Base-by-base conservation (phyloP, 2,888 invertebrate species). In the Pristionchus exspectatus region DNA sequence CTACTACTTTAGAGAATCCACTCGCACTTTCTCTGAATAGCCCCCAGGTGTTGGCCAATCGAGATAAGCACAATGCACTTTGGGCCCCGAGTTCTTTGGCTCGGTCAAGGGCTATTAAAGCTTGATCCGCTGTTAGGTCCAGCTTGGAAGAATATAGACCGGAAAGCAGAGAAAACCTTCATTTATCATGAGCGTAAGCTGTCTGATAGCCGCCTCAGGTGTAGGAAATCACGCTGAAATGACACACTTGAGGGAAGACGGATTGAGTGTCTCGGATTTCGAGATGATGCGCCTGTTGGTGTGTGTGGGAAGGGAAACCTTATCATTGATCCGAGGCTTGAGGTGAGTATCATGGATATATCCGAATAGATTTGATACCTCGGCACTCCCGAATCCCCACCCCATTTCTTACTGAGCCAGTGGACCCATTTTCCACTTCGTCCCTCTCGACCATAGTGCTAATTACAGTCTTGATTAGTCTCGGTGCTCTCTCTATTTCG, bases 191-290 rank as follows among this genome's bases (percentile, higher is more conserved):
- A 38, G 33, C 18, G 38, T 21, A 30, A 27, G 72, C 27, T 16
- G 33, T 72, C 38, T 74, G 74, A 33, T 74, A 74, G 30, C 59
- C 59, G 14, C 27, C 72, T 74, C 18, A 33, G 21, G 74, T 74
- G 74, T 74, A 74, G 30, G 74, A 74, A 74, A 38, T 74, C 74
- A 74, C 74, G 74, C 74, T 74, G 74, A 38, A 14, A 33, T 74
- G 74, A 74, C 38, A 74, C 74, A 63, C 63, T 63, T 74, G 74
- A 38, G 74, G 21, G 74, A 74, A 72, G 69, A 33, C 63, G 10
- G 74, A 74, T 38, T 38, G 72, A 72, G 33, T 72, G 74, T n/a
- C 33, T 74, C 38, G 38, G 30, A 74, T 74, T 74, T 38, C 74
- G 30, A 27, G 63, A 21, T 66, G 63, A 27, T 30, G 69, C 69